These are phyloP conservation scores for Aviceda subcristata DNA, from an alignment of 2,113 vertebrate genomes.

Conservation along the genomic window DNA sequence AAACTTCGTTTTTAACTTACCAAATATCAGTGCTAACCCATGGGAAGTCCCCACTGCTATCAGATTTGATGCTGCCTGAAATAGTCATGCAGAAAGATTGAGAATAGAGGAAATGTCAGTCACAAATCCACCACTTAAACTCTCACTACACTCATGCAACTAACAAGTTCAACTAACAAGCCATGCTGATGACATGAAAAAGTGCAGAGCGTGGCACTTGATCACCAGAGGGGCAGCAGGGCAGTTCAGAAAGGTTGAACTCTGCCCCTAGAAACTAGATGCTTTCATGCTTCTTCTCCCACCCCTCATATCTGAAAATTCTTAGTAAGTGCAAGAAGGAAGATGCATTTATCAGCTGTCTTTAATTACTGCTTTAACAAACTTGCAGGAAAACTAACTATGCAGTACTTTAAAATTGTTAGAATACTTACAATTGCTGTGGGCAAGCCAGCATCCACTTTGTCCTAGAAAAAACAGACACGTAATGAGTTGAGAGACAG, in stretches of 20 bases:
- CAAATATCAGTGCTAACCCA: constrained; percentile 93
- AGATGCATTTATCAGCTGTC: not conserved
- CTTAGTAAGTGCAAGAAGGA: not conserved
- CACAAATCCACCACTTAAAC: not conserved
- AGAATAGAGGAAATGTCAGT: not conserved
- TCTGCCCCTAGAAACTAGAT: not conserved
- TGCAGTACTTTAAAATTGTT: not conserved
- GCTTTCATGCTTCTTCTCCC: not conserved
- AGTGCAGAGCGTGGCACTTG: rapidly evolving
- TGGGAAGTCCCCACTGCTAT: constrained; percentile 98
- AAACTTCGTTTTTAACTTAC: constrained; percentile 76
- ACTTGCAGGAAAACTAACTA: not conserved
- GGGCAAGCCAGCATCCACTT: constrained; percentile 95
- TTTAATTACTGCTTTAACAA: not conserved
- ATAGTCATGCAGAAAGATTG: not conserved
- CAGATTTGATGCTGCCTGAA: constrained; percentile 90
- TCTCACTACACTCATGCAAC: not conserved
- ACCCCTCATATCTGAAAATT: not conserved
- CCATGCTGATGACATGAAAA: not conserved
- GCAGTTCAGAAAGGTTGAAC: not conserved
- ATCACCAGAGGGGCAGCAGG: not conserved
- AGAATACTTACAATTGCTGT: constrained; percentile 92
- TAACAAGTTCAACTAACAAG: not conserved
- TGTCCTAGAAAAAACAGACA: constrained; percentile 80
- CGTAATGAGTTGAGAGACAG: not conserved